Evolutionary conservation across 53 echinoderm and acorn worm genomes (phyloP).

Genomic region (Mesocentrotus franciscanus): DNA sequence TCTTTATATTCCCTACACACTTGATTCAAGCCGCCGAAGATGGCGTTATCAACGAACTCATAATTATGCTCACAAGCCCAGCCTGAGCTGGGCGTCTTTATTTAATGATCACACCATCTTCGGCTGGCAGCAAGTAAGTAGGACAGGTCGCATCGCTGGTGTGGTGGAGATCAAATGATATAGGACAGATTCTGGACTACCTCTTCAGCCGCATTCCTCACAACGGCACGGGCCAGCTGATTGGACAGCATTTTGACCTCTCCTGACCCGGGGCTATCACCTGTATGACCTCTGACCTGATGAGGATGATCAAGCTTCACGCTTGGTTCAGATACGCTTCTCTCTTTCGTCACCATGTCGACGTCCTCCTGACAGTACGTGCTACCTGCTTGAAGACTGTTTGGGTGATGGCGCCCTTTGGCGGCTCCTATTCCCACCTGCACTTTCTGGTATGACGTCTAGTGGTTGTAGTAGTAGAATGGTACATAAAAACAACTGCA

Average conservation of each 20-base stretch:
- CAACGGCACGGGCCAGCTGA: conserved; percentile 29
- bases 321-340: background rate
- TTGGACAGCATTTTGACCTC: conserved; percentile 18
- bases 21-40: no score
- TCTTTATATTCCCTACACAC: no score
- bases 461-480: no score
- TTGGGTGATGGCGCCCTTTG: conserved; percentile 11
- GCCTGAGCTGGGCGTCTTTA: no score
- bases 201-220: conserved; percentile 13
- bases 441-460: background rate
- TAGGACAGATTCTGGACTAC: no score
- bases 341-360: background rate
- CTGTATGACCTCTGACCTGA: conserved; percentile 2
- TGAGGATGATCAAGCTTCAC: background rate
- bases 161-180: no score
- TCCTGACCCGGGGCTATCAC: background rate
- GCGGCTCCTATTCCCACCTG: background rate
- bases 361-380: background rate
- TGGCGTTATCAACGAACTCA: no score
- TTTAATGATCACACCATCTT: no score
- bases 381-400: background rate
- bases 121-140: no score
- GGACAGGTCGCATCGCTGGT: no score
- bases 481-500: no score
- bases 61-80: no score